Evolutionary conservation across 2,888 invertebrate species (phyloP), one percentile per base, ranked within the genome.

Genomic region (Plagodis pulveraria): DNA sequence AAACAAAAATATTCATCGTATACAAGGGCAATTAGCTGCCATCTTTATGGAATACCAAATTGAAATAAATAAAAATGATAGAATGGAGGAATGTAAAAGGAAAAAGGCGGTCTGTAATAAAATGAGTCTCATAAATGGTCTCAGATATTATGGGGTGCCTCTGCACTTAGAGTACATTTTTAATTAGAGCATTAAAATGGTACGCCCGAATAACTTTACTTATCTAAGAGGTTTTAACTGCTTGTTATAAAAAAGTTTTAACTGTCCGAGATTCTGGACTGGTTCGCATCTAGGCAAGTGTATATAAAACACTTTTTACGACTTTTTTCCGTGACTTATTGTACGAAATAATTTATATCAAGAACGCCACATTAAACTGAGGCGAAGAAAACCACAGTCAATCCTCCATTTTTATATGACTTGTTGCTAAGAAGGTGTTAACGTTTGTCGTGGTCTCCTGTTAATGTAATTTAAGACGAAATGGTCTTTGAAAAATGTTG

Each of bases 151-250:
- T 55, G 50, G 35, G 62, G 44, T 36, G 54, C 35, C 51, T 11
- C 47, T 51, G 62, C 62, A 58, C 66, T 66, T 56, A 58, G 55
- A 52, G 57, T 56, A 40, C 45, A 66, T 62, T 62, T 78, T 78
- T 80, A 79, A 81, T 81, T 78, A 77, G 71, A 57, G 58, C 63
- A 74, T 77, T 76, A 77, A 74, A 66, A 62, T 64, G 66, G 63
- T 22, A 62, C 66, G 56, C 47, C 50, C 52, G 64, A 69, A 68
- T 64, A 64, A 65, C 57, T 64, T 65, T 69, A 67, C 58, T 63
- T 61, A 56, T 61, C 58, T 60, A 50, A 42, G 53, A 56, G 61
- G 34, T 61, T 72, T 69, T 67, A 69, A 70, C 50, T 62, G 38
- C 50, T 12, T 36, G 38, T 51, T 48, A 49, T 60, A 65, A 65